These are phyloP conservation scores for Pangasianodon hypophthalmus DNA, from an alignment of 2,113 vertebrate species.

Conservation along the genomic window DNA sequence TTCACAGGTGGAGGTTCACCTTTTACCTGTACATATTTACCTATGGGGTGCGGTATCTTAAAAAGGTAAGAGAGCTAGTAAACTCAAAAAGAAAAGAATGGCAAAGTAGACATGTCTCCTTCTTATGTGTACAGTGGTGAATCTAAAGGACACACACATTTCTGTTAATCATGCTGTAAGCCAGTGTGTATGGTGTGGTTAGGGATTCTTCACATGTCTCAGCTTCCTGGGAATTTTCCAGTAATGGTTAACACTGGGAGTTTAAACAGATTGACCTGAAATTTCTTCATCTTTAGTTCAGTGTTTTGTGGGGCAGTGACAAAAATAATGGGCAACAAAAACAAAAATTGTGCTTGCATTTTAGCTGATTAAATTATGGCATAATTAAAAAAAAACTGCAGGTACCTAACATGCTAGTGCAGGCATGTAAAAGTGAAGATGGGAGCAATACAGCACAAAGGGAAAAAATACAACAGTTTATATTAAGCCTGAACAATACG, in stretches of 20 bases:
- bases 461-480: neutral
- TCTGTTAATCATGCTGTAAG: neutral
- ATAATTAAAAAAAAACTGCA: neutral
- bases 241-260: neutral
- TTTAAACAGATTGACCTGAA: neutral
- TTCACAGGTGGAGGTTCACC: conserved; percentile 93
- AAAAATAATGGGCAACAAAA: neutral
- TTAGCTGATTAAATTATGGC: neutral
- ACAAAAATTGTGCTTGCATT: neutral
- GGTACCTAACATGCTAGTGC: neutral
- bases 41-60: conserved; percentile 92
- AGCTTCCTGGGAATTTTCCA: neutral
- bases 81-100: neutral
- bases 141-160: neutral
- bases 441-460: neutral
- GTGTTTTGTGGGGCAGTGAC: neutral
- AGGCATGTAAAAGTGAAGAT: neutral
- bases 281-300: neutral
- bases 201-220: neutral
- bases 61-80: conserved; percentile 81
- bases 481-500: neutral
- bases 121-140: neutral
- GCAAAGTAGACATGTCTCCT: neutral
- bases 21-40: conserved; percentile 97
- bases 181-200: neutral